These are phyloP conservation scores for Ploceus nigricollis DNA, from an alignment of 2,113 vertebrate species.

Conservation along the genomic window DNA sequence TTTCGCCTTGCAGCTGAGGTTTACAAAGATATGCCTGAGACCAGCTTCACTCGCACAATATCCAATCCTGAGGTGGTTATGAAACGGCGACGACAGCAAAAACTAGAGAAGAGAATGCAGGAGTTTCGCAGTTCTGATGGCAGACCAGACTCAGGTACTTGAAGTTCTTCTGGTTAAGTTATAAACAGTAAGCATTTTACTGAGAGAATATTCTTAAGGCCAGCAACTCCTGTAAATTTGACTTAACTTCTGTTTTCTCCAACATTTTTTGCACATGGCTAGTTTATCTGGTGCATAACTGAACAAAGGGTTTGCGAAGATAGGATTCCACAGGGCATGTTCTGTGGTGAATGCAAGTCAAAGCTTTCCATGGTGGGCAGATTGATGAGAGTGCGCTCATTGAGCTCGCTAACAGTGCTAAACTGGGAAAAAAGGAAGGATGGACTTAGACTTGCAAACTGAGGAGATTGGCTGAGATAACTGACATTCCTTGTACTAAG, in stretches of 20 bases:
- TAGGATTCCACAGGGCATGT: neutral
- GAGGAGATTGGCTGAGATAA: neutral
- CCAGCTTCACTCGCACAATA: constrained; percentile 97
- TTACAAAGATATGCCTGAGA: constrained; percentile 99
- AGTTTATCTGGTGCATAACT: neutral
- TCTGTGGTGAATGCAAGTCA: neutral
- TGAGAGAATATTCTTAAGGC: neutral
- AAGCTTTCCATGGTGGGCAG: neutral
- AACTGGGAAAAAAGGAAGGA: neutral
- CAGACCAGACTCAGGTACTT: constrained; percentile 90
- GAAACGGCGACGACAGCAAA: constrained; percentile 94
- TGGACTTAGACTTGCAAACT: neutral
- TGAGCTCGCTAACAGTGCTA: neutral
- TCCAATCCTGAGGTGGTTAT: constrained; percentile 98
- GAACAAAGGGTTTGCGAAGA: neutral
- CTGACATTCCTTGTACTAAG: neutral
- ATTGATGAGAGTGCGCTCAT: neutral
- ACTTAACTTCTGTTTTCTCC: neutral
- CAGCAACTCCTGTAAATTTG: neutral
- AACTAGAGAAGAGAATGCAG: constrained; percentile 95
- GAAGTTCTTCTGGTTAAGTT: neutral
- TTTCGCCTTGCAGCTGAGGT: constrained; percentile 93
- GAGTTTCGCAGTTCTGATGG: constrained; percentile 95
- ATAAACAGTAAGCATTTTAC: neutral
- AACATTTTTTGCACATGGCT: neutral